These are phyloP conservation scores for Limnephilus marmoratus DNA, from an alignment of 2,888 invertebrate genomes.

Conservation along the genomic window DNA sequence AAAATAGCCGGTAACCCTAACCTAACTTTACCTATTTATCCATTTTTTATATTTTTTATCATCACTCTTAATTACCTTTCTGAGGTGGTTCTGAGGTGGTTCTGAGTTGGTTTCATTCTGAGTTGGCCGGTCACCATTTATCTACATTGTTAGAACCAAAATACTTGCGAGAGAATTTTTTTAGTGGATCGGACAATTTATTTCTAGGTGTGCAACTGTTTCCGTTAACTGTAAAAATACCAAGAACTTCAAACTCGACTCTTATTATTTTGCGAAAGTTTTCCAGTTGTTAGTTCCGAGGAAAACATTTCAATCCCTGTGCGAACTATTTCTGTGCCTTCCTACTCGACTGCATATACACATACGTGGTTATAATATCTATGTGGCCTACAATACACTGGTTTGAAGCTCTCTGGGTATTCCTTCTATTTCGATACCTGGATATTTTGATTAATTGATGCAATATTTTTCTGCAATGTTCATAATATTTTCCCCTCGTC, in stretches of 20 bases:
- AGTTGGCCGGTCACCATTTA: neutral
- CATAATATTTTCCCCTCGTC: no score
- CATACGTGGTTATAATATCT: neutral
- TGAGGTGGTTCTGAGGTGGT: no score
- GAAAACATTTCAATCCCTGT: slow-evolving; percentile 14
- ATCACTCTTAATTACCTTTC: no score
- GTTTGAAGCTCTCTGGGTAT: neutral
- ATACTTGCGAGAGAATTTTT: neutral
- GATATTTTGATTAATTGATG: neutral
- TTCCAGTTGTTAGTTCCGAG: slow-evolving; percentile 12
- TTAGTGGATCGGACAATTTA: neutral
- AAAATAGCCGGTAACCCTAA: no score
- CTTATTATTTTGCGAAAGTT: neutral
- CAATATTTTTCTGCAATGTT: no score
- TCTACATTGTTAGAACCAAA: neutral
- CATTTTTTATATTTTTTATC: no score
- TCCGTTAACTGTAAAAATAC: neutral
- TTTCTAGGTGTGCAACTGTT: neutral
- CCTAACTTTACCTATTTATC: no score
- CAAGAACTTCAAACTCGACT: neutral
- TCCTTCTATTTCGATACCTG: neutral
- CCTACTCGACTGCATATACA: neutral
- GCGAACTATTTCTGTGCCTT: neutral
- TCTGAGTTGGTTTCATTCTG: no score
- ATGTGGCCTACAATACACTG: neutral